Evolutionary conservation across 2,113 vertebrate species (phyloP), one percentile per base, ranked within the genome.

Genomic region (Dicaeum eximium): DNA sequence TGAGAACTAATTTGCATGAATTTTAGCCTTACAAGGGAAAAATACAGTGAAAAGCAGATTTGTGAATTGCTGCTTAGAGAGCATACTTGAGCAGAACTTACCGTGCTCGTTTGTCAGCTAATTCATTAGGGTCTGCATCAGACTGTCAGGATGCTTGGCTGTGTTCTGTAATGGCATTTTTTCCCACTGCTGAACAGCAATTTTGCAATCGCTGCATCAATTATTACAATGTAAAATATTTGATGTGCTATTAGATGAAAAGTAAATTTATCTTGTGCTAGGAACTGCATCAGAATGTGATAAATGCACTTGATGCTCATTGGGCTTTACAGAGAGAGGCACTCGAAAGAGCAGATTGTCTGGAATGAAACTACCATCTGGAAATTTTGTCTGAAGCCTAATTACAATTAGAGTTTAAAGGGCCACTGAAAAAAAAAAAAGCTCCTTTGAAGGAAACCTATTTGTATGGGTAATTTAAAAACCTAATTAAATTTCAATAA

Each of bases 361-460:
- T 90, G 44, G 69, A 90, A 80, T 77, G 47, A 88, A 91, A 81
- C 69, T 30, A 57, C 95, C 93, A 95, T 94, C 95, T 96, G 90
- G 92, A 95, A 95, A 86, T 96, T 80, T 85, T 95, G n/a, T 91
- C 91, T 93, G 74, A 91, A 93, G 67, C 58, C 62, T 91, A 56
- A 85, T 95, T 88, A 82, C 58, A 91, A 69, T n/a, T 65, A 60
- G 58, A 21, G 73, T 71, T 92, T 92, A 95, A 95, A 86, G 56
- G 83, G 45, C 80, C 48, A 74, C 54, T 23, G 25, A 31, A 62
- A 73, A 44, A 62, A 73, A 44, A 53, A 14, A 60, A 56, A 13
- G 4, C 16, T 40, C 60, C 53, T 65, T 64, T 69, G 45, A 65
- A 92, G 37, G 31, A 74, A 93, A 86, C 81, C 8, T 71, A 56